Evolutionary conservation across 2,888 invertebrate genomes (phyloP), one percentile per base, ranked within the genome.

Genomic region (Acronicta aceris): DNA sequence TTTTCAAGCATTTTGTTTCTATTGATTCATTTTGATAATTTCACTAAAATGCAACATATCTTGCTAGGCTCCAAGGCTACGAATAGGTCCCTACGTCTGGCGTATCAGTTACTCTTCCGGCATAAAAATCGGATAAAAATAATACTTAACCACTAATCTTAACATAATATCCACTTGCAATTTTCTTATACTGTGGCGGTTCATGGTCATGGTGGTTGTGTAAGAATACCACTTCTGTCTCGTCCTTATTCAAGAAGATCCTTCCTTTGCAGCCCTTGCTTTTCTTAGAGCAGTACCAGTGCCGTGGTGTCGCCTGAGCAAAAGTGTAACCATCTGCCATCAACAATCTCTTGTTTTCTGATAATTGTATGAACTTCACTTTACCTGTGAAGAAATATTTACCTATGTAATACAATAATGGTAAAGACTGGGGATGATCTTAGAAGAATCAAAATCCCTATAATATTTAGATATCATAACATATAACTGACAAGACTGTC

Each of bases 271-370:
- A 90, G 0, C 88, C 89, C 52, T 84, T 87, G 0, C 69, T 33
- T 58, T 81, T 87, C 59, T 88, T 86, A 0, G 90, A 89, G 51
- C 90, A 90, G 65, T 90, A 90, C 81, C 79, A 90, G 38, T 87
- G 83, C 0, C 81, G 65, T 1, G 73, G 76, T 0, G 77, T 68
- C 0, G 79, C 83, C 25, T 83, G 78, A 0, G 89, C 83, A 57
- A 87, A 90, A 0, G 90, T 89, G 50, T 81, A 90, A 0, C 78
- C 76, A n/a, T 82, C 75, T 0, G 79, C 80, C 89, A 89, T 89
- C 8, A 89, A 65, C 15, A 89, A 52, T 13, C 81, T 81, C 25
- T 78, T 85, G 13, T 73, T 83, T 0, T 71, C 74, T 0, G 60
- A 16, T 7, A 88, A 54, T 2, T 60, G 63, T 54, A 89, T 87